Evolutionary conservation across 2,113 vertebrate species (phyloP), one percentile per base, ranked within the genome.

Genomic region (Panthera leo): DNA sequence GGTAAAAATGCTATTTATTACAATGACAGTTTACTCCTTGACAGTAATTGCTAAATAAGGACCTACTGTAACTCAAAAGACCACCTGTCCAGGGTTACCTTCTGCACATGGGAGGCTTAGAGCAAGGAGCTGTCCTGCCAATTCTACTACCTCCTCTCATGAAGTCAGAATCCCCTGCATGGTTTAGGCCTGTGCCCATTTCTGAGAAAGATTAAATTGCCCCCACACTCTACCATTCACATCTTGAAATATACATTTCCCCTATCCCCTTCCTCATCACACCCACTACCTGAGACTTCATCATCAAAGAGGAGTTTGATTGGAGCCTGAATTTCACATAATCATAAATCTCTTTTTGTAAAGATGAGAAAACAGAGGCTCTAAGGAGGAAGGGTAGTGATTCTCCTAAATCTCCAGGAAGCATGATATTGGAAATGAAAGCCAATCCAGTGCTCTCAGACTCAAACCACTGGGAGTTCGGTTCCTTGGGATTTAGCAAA

Each of bases 401-500:
- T 88, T 88, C 63, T n/a, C 70, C 12, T 1, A 75, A 13, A 27
- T 51, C 14, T 85, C 39, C 21, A 67, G 10, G 58, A 31, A 78
- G 42, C 13, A 48, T 31, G 75, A 78, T 15, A 78, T 67, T 61
- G 16, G n/a, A 78, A 86, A 86, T 29, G 34, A 93, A 97, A 89
- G 36, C 5, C 25, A 48, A 11, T 34, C 10, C 4, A 31, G 16
- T 16, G 25, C 8, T 53, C 6, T 67, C 75, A 89, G 83, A 53
- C 58, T 61, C 58, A 23, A 78, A 63, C 84, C 42, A 29, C 6
- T 65, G 90, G 80, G 93, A 82, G 67, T 55, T 23, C 10, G 63
- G 55, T 63, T 96, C 45, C 89, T 55, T 48, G 70, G 88, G 90
- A 85, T 63, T 93, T 53, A 45, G 36, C 67, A 73, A 95, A 42